Conservation (phyloP, 1,140 invertebrate genomes). For the Homarus americanus region DNA sequence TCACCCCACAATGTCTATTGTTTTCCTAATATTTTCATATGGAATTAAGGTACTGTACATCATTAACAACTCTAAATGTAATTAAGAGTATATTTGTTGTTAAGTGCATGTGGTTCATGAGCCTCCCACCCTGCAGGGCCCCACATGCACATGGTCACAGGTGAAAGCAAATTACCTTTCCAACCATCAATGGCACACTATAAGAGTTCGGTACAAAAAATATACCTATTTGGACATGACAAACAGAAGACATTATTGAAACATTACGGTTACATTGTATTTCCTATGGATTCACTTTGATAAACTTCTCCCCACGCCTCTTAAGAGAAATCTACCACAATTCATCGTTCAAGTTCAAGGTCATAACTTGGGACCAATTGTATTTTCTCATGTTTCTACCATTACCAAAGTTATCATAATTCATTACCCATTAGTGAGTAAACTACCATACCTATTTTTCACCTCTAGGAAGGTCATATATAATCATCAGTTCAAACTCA, state of each 20-base stretch:
- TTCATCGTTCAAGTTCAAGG: constrained; percentile 70
- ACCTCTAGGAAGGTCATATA: too few relatives aligned
- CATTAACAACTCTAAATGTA: too few relatives aligned
- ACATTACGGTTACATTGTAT: background rate
- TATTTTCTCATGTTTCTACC: background rate
- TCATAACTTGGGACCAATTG: constrained; percentile 13
- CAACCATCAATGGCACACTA: background rate
- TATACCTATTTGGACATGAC: too few relatives aligned
- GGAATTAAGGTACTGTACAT: too few relatives aligned
- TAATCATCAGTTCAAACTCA: too few relatives aligned
- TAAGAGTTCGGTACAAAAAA: too few relatives aligned
- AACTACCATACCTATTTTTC: background rate
- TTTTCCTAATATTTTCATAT: too few relatives aligned
- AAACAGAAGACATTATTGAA: too few relatives aligned
- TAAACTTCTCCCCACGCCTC: background rate
- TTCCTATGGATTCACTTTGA: background rate
- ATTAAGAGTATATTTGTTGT: background rate
- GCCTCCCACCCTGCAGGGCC: constrained; percentile 11
- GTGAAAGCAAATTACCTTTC: constrained; percentile 10
- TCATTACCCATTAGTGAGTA: background rate
- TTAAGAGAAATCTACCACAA: constrained; percentile 32
- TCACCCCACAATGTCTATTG: too few relatives aligned
- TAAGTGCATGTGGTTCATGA: background rate
- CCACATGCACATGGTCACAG: constrained; percentile 33
- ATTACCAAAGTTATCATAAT: background rate